Evolutionary conservation across 2,797 vertebrate genomes (phyloP).

Genomic region (Chromobotia macracanthus): DNA sequence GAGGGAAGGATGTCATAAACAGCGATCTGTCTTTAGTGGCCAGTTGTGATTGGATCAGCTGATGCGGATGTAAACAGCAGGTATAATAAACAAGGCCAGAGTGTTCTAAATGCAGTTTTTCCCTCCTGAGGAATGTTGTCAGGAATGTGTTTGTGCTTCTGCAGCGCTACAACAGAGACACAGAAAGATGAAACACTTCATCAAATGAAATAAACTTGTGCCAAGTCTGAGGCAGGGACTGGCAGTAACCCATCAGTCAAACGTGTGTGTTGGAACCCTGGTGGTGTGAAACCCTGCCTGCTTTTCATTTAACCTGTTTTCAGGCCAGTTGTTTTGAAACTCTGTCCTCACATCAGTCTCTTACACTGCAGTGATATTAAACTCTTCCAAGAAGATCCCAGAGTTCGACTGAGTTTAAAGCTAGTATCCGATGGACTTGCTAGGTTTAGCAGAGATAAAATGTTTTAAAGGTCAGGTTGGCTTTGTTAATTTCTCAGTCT

Average conservation of each 20-base stretch:
- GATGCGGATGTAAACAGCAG: not conserved
- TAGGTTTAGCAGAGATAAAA: no score
- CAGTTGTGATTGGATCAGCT: slow-evolving; percentile 12
- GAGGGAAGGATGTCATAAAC: not conserved
- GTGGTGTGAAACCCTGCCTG: not conserved
- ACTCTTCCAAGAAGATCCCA: not conserved
- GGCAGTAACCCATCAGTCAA: slow-evolving; percentile 9
- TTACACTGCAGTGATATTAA: not conserved
- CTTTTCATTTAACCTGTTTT: slow-evolving; percentile 22
- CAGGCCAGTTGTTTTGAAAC: slow-evolving; percentile 17
- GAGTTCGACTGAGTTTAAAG: not conserved
- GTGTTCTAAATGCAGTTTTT: slow-evolving; percentile 79
- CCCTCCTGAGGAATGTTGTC: slow-evolving; percentile 76
- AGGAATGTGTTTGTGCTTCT: slow-evolving; percentile 81
- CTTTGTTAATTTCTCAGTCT: no score
- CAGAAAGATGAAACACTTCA: slow-evolving; percentile 6
- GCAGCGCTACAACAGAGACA: slow-evolving; percentile 6
- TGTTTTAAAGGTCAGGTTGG: no score
- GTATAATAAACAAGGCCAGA: slow-evolving; percentile 38
- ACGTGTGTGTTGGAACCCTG: not conserved
- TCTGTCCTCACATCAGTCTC: not conserved
- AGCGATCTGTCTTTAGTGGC: not conserved
- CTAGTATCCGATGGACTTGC: no score
- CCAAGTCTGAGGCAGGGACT: slow-evolving; percentile 12
- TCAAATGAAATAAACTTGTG: slow-evolving; percentile 32